Percentiles rank a stretch among this genome's conserved stretches.
phyloP scores from a whole-genome alignment of 2,113 vertebrate genomes.

The Dasyurus viverrinus region DNA sequence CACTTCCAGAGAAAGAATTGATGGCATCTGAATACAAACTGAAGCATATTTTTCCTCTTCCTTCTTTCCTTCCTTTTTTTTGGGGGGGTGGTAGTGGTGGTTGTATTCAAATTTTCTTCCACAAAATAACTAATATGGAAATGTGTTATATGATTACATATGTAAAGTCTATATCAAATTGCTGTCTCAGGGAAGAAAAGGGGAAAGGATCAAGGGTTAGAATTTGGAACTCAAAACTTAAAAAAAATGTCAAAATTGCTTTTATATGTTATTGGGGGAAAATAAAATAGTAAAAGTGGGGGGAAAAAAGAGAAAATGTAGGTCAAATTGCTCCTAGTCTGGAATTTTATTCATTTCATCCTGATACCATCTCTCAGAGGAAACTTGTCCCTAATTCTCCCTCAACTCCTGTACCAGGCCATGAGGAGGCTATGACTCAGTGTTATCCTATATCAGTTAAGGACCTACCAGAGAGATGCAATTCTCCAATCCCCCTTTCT shows the following conservation, averaged over 20 bases:
- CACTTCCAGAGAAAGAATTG: not conserved
- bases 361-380: not conserved
- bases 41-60: not conserved
- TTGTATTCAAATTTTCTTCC: not conserved
- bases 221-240: not conserved
- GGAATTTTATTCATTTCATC: not conserved
- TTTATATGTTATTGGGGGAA: not conserved
- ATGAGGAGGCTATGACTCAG: not conserved
- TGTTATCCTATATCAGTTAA: not conserved
- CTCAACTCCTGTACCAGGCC: not conserved
- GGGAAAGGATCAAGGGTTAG: not conserved
- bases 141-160: not conserved
- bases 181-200: not conserved
- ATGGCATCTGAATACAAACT: not conserved
- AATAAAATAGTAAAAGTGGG: not conserved
- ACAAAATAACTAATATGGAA: not conserved
- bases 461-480: not conserved
- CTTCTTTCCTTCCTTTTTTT: not conserved
- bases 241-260: not conserved
- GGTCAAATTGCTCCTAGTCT: not conserved
- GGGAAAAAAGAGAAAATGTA: not conserved
- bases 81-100: not conserved
- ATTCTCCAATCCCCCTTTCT: not conserved
- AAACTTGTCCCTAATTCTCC: not conserved
- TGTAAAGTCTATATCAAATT: not conserved